These are phyloP conservation scores for Laticauda colubrina DNA, from an alignment of 2,113 vertebrate species.

Conservation along the genomic window DNA sequence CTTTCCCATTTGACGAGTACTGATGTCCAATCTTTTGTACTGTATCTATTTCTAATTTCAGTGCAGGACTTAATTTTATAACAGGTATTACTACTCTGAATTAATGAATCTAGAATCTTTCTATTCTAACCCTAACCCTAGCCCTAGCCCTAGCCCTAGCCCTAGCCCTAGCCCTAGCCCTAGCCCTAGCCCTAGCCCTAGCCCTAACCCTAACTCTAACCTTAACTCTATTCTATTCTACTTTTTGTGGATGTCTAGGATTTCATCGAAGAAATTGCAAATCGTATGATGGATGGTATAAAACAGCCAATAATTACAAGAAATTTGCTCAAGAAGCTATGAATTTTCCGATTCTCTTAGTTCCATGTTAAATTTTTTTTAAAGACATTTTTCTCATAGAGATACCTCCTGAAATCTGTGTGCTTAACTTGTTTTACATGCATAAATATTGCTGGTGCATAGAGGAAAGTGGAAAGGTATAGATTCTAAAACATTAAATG, in stretches of 20 bases:
- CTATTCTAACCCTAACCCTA: too few relatives aligned
- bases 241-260: not conserved
- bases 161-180: too few relatives aligned
- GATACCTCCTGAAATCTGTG: not conserved
- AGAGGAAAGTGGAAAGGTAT: not conserved
- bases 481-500: not conserved
- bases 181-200: too few relatives aligned
- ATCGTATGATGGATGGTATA: not conserved
- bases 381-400: not conserved
- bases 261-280: not conserved
- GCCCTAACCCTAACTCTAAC: too few relatives aligned
- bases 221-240: too few relatives aligned
- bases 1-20: too few relatives aligned
- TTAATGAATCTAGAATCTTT: not conserved
- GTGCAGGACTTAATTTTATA: not conserved
- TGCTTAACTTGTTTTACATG: not conserved
- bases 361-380: not conserved
- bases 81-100: not conserved
- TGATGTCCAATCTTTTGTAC: too few relatives aligned
- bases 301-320: not conserved
- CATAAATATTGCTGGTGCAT: not conserved
- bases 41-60: too few relatives aligned
- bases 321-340: not conserved
- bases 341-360: not conserved
- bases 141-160: too few relatives aligned